Base-by-base conservation (phyloP, 2,797 vertebrate species). In the Manis pentadactyla region DNA sequence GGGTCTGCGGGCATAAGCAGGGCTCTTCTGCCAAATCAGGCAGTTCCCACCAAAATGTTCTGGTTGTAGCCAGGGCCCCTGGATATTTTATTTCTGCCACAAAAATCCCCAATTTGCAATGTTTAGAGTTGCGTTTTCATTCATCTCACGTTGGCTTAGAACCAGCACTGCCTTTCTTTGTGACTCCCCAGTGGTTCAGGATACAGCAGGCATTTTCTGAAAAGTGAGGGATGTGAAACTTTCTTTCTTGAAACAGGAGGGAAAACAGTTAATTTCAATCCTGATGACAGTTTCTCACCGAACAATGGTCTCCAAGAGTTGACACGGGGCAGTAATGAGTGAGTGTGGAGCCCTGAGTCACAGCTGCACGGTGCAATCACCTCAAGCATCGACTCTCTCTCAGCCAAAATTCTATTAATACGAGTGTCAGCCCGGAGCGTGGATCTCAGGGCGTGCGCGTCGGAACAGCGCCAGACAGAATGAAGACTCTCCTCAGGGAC, bases 391-490 rank as follows among this genome's bases (percentile, higher is more conserved):
- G 97, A 99, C 99, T 99, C 99, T 98, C 99, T 98, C 98, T 98
- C 97, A 98, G 99, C 99, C 99, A 98, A 99, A 99, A 99, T 99
- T 99, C 99, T 99, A 99, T 99, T 99, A 99, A 99, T 99, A 99
- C 99, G 98, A 98, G 99, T 99, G 99, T 99, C 99, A 99, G 99
- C 98, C 98, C 96, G 98, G 99, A 98, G 99, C 99, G 99, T 97
- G 98, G 98, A 99, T 99, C 98, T 98, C 98, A 98, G 98, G 86
- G 99, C 92, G 99, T 98, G 98, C 39, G 51, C 96, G 95, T 87
- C 98, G 99, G 98, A 99, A 98, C 98, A 98, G 99, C 98, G 96
- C 99, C 98, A 98, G 98, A 99, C 99, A 99, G 99, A 99, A 99
- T 98, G 98, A 99, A 98, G 98, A 95, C 98, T 97, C 99, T 99